Evolutionary conservation across 2,888 invertebrate species (phyloP).

Genomic region (Andrena fulva): DNA sequence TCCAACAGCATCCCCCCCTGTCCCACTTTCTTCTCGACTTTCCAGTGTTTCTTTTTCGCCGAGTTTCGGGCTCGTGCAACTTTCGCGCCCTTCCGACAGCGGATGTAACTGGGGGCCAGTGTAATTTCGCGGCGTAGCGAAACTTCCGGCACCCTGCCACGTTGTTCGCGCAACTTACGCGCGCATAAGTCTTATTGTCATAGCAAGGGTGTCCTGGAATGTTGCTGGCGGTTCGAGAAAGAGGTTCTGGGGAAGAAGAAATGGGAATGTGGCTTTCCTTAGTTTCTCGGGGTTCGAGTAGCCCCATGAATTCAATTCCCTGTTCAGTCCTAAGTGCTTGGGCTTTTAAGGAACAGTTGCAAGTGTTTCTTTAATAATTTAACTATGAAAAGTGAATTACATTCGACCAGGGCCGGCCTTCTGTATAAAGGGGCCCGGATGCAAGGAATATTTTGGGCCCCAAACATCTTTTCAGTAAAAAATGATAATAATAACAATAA

Average conservation of each 20-base stretch:
- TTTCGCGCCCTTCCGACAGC: conserved; percentile 8
- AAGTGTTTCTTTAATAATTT: too few relatives aligned
- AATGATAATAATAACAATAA: too few relatives aligned
- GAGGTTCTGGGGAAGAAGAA: neutral
- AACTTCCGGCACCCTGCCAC: conserved; percentile 8
- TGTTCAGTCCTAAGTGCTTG: too few relatives aligned
- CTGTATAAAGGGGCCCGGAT: too few relatives aligned
- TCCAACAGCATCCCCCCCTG: neutral
- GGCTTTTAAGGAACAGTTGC: too few relatives aligned
- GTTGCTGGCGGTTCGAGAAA: neutral
- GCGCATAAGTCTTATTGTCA: neutral
- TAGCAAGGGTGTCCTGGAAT: neutral
- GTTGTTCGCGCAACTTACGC: neutral
- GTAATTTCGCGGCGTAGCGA: conserved; percentile 6
- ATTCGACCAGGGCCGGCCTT: too few relatives aligned
- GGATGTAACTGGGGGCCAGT: neutral
- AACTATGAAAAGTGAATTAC: too few relatives aligned
- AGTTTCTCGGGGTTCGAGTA: neutral
- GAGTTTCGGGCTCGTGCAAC: neutral
- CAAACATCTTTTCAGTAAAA: too few relatives aligned
- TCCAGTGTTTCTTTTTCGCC: conserved; percentile 10
- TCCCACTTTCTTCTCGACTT: conserved; percentile 17
- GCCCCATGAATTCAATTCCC: neutral
- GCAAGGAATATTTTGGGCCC: too few relatives aligned
- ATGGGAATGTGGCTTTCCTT: neutral